Base-by-base conservation (phyloP, 2,888 invertebrate genomes). In the Meandrusa payeni region DNA sequence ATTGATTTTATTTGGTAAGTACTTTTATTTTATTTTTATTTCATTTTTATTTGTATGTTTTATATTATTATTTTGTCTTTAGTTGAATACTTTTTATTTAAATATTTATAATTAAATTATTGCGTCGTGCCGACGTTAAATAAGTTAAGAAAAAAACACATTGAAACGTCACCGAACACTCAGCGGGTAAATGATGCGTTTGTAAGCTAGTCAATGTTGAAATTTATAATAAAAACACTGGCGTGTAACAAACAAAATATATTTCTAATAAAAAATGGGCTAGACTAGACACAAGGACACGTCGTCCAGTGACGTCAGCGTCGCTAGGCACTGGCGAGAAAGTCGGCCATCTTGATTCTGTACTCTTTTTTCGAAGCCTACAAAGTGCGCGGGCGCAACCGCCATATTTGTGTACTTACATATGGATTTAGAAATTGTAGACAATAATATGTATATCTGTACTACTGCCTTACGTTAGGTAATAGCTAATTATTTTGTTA, bases 331-430 rank as follows among this genome's bases (percentile, higher is more conserved):
- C 85, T 86, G 83, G 57, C 77, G 79, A 75, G 82, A 81, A 82
- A 82, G 80, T 76, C 86, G 59, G 87, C 87, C 87, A 87, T 87
- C 72, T 87, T 86, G 82, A 57, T 69, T 69, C 57, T 75, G 69
- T 80, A 69, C 67, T 79, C 77, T 79, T 86, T 86, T 78, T 80
- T 85, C 74, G 69, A 85, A 85, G 76, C 85, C 82, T 80, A 82
- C 71, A 55, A 75, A 78, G 69, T 79, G 78, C 79, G 79, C 78
- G 63, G 58, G 77, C 79, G 76, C 78, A 54, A 44, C 42, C 52
- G 54, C 62, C 56, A 57, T 55, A 20, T 50, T 54, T 42, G n/a
- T 40, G 37, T 31, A 34, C n/a, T n/a, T n/a, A n/a, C 28, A 32
- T 34, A 37, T 20, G 31, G 37, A 47, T 50, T 41, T 45, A 19